Base-by-base conservation (phyloP, 2,113 vertebrate genomes). In the Tetrax tetrax region DNA sequence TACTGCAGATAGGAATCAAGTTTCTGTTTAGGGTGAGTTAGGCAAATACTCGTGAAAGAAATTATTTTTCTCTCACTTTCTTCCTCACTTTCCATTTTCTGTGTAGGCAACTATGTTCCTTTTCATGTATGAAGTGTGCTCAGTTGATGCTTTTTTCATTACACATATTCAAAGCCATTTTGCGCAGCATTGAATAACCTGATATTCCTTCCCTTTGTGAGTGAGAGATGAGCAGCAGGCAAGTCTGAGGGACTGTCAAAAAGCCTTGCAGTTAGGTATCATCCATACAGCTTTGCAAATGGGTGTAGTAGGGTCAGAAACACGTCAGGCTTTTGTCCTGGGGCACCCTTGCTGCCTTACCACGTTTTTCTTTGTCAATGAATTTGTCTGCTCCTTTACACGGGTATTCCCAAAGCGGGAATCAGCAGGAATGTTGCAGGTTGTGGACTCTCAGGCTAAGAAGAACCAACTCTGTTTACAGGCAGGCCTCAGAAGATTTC, bases 111-210 rank as follows among this genome's bases (percentile, higher is more conserved):
- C n/a, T n/a, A n/a, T 75, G 1, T 22, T 12, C 12, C 38, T 57
- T 61, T 71, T 80, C 4, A 22, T 24, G n/a, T 48, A 14, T 24
- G 15, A 29, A 38, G 9, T 47, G 28, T 33, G 27, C 31, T 43
- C 25, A 14, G n/a, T 13, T 37, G 4, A 9, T 69, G 45, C 22
- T 7, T 19, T 47, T 61, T 54, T 29, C 6, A 9, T 19, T 33
- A 10, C 0, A 0, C 0, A 0, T n/a, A 23, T 31, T 22, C 2
- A 3, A 35, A 31, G 10, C 7, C 2, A 1, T 35, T 71, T 20
- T 35, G 4, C 27, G 20, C 16, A 22, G 29, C 2, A 1, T 10
- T 43, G 8, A 15, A 8, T 70, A 41, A 11, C 2, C 21, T 20
- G 4, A 6, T 54, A 11, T 18, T 29, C 6, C 50, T 14, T 60